These are phyloP conservation scores for Neomorphus geoffroyi DNA, from an alignment of 2,797 vertebrate species.

Conservation along the genomic window DNA sequence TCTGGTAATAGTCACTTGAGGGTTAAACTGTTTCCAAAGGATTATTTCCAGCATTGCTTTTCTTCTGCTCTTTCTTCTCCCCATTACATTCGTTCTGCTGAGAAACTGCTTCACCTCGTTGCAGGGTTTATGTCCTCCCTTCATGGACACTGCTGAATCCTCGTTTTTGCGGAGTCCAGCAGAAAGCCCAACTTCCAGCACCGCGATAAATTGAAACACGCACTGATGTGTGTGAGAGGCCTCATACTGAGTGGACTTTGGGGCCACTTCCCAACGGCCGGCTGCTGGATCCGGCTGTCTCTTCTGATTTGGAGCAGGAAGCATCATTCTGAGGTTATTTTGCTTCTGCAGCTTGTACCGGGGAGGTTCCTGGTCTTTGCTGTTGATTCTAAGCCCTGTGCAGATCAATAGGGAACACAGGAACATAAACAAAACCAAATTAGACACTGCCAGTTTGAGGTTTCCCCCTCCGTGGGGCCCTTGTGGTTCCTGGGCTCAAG, in stretches of 20 bases:
- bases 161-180: not conserved
- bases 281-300: not conserved
- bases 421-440: slow-evolving; percentile 60
- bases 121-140: not conserved
- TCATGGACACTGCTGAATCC: not conserved
- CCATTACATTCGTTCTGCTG: not conserved
- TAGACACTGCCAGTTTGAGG: slow-evolving; percentile 65
- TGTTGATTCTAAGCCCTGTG: not conserved
- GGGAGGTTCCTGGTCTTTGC: not conserved
- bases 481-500: slow-evolving; percentile 54
- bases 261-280: not conserved
- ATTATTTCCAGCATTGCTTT: not conserved
- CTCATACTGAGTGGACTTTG: not conserved
- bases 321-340: not conserved
- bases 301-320: not conserved
- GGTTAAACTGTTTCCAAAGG: slow-evolving; percentile 1
- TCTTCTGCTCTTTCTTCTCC: not conserved
- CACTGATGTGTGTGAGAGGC: not conserved
- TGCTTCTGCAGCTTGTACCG: not conserved
- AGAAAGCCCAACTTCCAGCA: not conserved
- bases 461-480: slow-evolving; percentile 45
- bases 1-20: not conserved
- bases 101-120: not conserved
- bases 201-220: not conserved
- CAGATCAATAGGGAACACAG: slow-evolving; percentile 35